Evolutionary conservation across 2,888 invertebrate genomes (phyloP), one percentile per base, ranked within the genome.

Genomic region (Oxytorus armatus): DNA sequence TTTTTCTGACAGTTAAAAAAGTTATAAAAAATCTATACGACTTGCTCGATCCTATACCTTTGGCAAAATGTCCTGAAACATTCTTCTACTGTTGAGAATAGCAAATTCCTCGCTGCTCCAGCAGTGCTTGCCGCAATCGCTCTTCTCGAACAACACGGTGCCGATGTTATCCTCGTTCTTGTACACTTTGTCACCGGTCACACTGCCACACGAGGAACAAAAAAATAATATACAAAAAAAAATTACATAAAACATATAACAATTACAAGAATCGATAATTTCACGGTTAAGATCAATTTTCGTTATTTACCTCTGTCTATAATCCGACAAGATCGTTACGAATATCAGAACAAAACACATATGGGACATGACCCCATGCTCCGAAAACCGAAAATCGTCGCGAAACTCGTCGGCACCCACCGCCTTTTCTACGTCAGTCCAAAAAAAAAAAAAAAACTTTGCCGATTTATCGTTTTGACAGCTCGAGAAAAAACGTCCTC

Each of bases 11-110:
- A 14, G 14, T 44, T 4, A 44, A 44, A 44, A 44, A 3, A 5
- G 10, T 16, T 3, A 44, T 16, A 18, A 2, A 18, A 0, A 33
- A 33, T 14, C 7, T 14, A 21, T 44, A 23, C 2, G 14, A 7
- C 0, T n/a, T n/a, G 2, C 36, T 2, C 55, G 42, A 75, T n/a
- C n/a, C n/a, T n/a, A n/a, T n/a, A 91, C 91, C 83, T 89, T 84
- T 0, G 91, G 91, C 44, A 91, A 80, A 59, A 91, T 85, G 53
- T 91, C 88, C 78, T 91, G 90, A 81, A 91, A 91, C 82, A 88
- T 86, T 69, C 85, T 82, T 59, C 91, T 85, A 75, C 89, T 90
- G 53, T 83, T 88, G 10, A 91, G 82, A 68, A 89, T 79, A 8
- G 86, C 83, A 23, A 88, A 85, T 53, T 91, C 89, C 47, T 91